These are phyloP conservation scores for Hypselothyrea guttata DNA, from an alignment of 2,888 invertebrate species.

Conservation along the genomic window DNA sequence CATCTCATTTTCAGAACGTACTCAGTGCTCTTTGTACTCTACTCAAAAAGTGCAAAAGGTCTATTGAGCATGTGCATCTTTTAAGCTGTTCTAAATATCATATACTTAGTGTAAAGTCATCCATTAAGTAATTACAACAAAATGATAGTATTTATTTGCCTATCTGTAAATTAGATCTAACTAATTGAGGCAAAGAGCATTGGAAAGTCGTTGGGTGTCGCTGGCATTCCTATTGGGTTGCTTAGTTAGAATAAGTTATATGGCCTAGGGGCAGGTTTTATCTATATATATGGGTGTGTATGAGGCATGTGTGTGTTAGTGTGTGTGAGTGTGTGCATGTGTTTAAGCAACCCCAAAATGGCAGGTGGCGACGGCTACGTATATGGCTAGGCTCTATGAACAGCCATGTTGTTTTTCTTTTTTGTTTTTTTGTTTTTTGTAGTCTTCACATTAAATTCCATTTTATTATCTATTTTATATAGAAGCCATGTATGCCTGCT, in stretches of 20 bases:
- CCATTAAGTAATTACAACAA: too few relatives aligned
- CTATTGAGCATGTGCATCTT: too few relatives aligned
- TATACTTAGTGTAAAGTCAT: too few relatives aligned
- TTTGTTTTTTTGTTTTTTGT: constrained; percentile 20
- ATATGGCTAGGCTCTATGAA: constrained; percentile 59
- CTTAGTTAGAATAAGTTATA: constrained; percentile 48
- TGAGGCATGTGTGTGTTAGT: not conserved
- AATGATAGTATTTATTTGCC: too few relatives aligned
- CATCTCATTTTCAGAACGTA: too few relatives aligned
- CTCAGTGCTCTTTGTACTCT: too few relatives aligned
- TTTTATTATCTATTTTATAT: constrained; percentile 31
- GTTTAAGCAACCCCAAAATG: constrained; percentile 68
- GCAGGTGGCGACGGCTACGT: constrained; percentile 61
- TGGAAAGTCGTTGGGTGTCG: constrained; percentile 1
- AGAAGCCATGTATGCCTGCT: constrained; percentile 6
- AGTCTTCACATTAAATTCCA: constrained; percentile 30
- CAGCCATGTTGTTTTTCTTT: constrained; percentile 55
- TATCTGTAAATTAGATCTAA: too few relatives aligned
- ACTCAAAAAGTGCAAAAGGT: too few relatives aligned
- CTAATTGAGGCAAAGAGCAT: constrained; percentile 25
- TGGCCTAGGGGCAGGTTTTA: constrained; percentile 67
- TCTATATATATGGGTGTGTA: constrained; percentile 52
- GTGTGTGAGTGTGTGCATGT: constrained; percentile 5
- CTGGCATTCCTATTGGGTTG: not conserved
- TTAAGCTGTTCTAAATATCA: too few relatives aligned